A percentile compares a stretch with the other conserved stretches of the same genome.
Conservation (phyloP, 2,888 invertebrate species). For the Nycteola revayana region DNA sequence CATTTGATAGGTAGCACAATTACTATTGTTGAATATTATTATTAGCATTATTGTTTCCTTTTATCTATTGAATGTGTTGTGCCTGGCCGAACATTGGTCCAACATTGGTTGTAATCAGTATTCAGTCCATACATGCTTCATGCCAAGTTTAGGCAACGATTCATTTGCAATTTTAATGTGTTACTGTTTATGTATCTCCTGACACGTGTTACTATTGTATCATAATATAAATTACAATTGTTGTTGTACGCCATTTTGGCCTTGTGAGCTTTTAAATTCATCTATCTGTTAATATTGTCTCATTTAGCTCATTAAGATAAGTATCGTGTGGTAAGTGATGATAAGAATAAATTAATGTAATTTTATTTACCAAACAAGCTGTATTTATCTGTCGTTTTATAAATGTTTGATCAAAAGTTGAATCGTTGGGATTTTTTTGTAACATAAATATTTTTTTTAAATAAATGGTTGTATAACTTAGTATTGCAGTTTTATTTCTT, state of each 20-base stretch:
- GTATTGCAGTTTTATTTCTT: constrained; percentile 28
- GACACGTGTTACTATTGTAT: constrained; percentile 48
- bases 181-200: constrained; percentile 57
- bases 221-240: constrained; percentile 12
- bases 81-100: too few species aligned
- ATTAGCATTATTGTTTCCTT: constrained; percentile 23
- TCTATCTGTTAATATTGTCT: constrained; percentile 27
- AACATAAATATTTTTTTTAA: constrained; percentile 6
- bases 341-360: neutral
- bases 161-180: constrained; percentile 71
- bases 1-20: constrained; percentile 7
- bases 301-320: constrained; percentile 26
- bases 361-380: too few species aligned
- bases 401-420: too few species aligned
- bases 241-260: constrained; percentile 21
- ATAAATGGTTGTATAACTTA: constrained; percentile 24
- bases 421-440: too few species aligned
- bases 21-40: constrained; percentile 9
- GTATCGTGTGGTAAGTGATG: neutral
- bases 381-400: too few species aligned
- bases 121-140: constrained; percentile 53
- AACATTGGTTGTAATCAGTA: constrained; percentile 49
- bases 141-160: constrained; percentile 63
- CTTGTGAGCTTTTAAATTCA: constrained; percentile 30
- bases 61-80: constrained; percentile 25